Conservation (phyloP, 2,888 invertebrate species). For the Rotaria sp. region DNA sequence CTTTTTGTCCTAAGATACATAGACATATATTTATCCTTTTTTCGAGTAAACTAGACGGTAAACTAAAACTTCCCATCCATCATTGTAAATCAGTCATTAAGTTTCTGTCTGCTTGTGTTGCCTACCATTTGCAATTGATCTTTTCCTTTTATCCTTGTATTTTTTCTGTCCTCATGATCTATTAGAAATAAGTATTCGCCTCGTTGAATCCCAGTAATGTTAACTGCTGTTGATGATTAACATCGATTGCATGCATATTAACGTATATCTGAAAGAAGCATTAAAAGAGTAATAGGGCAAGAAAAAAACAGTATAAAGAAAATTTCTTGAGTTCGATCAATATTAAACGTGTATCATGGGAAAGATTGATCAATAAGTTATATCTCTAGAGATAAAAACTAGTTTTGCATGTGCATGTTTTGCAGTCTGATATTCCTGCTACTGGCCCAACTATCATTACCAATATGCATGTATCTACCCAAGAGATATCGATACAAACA, state of each 20-base stretch:
- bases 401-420: constrained; percentile 17
- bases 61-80: not conserved
- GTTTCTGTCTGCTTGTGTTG: not conserved
- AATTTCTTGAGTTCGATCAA: not conserved
- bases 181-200: not conserved
- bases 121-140: not conserved
- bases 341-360: not conserved
- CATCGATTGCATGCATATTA: not conserved
- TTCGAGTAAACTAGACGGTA: not conserved
- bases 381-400: not conserved
- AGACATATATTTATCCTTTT: not conserved
- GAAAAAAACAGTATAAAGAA: not conserved
- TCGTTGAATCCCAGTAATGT: not conserved
- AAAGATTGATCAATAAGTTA: not conserved
- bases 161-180: not conserved
- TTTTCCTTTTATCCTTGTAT: not conserved
- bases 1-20: too few species aligned
- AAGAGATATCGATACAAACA: constrained; percentile 16
- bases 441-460: not conserved
- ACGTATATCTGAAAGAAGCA: not conserved
- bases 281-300: not conserved
- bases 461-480: constrained; percentile 1
- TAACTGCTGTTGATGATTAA: not conserved
- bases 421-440: not conserved
- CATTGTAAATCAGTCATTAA: not conserved